Percentiles rank a stretch among this genome's conserved stretches.
Conservation (phyloP, 2,888 invertebrate genomes). For the Lamproptera curius region DNA sequence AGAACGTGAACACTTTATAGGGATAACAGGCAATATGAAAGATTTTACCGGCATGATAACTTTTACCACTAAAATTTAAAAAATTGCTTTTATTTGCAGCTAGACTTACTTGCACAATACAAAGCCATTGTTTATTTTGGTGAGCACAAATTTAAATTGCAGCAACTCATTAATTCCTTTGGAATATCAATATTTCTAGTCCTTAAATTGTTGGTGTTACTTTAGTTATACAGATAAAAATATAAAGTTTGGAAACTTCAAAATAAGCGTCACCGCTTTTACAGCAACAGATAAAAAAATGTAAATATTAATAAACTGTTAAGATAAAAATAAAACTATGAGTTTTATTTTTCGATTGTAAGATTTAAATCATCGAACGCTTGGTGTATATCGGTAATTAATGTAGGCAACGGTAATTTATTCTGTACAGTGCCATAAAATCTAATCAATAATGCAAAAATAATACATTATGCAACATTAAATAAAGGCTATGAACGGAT, state of each 20-base stretch:
- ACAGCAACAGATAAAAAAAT: too few relatives aligned
- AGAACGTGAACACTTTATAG: background rate
- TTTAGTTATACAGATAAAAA: background rate
- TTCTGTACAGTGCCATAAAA: too few relatives aligned
- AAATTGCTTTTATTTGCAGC: background rate
- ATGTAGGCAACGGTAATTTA: too few relatives aligned
- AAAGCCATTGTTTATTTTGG: conserved; percentile 53
- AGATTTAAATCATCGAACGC: too few relatives aligned
- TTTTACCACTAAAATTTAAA: background rate
- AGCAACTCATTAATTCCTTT: conserved; percentile 1
- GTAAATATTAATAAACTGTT: too few relatives aligned
- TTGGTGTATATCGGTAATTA: too few relatives aligned
- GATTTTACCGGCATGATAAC: conserved; percentile 13
- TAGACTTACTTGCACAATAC: conserved; percentile 70
- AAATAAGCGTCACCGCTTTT: too few relatives aligned
- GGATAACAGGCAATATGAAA: background rate
- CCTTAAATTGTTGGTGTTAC: background rate
- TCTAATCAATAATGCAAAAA: too few relatives aligned
- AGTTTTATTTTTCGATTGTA: too few relatives aligned
- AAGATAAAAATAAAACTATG: too few relatives aligned
- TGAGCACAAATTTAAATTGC: conserved; percentile 9
- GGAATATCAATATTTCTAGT: background rate
- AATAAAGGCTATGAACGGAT: too few relatives aligned
- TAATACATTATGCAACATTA: too few relatives aligned
- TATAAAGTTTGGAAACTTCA: conserved; percentile 3